Conservation (phyloP, 2,888 invertebrate species). For the Trichopria drosophilae region DNA sequence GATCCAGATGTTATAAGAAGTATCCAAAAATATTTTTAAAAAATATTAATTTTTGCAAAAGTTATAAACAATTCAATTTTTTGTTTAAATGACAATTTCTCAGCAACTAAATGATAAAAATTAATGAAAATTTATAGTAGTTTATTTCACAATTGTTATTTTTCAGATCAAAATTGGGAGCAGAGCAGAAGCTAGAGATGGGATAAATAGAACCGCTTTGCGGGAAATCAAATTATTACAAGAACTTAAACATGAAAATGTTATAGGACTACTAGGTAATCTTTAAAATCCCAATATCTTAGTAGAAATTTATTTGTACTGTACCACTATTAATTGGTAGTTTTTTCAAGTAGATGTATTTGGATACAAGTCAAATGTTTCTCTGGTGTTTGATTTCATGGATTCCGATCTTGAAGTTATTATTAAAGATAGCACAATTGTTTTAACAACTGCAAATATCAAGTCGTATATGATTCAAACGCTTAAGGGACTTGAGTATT, state of each 20-base stretch:
- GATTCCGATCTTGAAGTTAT: constrained; percentile 97
- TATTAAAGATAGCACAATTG: constrained; percentile 84
- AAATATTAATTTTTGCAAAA: neutral
- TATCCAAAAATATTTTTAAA: constrained; percentile 4
- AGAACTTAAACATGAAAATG: constrained; percentile 91
- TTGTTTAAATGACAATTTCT: constrained; percentile 11
- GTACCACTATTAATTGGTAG: neutral
- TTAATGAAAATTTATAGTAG: no score
- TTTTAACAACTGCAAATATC: constrained; percentile 87
- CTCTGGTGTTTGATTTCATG: constrained; percentile 99
- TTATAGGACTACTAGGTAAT: constrained; percentile 81
- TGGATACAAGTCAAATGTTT: constrained; percentile 97
- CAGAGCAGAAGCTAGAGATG: constrained; percentile 92
- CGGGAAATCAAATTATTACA: constrained; percentile 97
- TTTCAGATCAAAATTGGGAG: constrained; percentile 90
- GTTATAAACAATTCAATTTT: neutral
- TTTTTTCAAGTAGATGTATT: constrained; percentile 76
- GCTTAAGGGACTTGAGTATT: constrained; percentile 88
- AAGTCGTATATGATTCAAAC: constrained; percentile 97
- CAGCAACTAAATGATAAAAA: no score
- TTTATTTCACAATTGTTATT: no score
- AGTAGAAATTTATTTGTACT: constrained; percentile 24
- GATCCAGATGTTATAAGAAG: no score
- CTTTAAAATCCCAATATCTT: constrained; percentile 3
- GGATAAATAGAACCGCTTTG: constrained; percentile 96